Conservation (phyloP, 2,797 vertebrate species). For the Hippoglossus hippoglossus region DNA sequence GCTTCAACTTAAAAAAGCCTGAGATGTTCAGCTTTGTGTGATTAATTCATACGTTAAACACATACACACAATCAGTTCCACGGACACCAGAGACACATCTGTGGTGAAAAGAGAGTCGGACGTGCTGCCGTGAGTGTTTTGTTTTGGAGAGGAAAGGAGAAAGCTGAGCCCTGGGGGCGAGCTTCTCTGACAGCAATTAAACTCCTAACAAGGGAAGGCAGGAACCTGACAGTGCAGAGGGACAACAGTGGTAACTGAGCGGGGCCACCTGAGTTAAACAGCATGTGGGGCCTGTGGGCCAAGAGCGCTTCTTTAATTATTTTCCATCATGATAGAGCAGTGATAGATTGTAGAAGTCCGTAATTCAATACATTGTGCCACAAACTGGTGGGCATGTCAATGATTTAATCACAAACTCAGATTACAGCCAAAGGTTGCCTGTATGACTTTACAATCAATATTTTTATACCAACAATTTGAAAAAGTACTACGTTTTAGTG, state of each 20-base stretch:
- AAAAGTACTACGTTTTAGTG: too few species aligned
- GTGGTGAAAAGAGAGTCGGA: slow-evolving; percentile 52
- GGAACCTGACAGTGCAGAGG: slow-evolving; percentile 22
- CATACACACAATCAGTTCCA: slow-evolving; percentile 25
- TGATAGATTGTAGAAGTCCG: neutral
- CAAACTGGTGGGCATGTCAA: too few species aligned
- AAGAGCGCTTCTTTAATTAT: slow-evolving; percentile 12
- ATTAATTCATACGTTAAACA: slow-evolving; percentile 21
- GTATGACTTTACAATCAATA: too few species aligned
- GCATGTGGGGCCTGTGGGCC: neutral
- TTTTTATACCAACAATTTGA: too few species aligned
- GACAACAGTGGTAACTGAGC: slow-evolving; percentile 13
- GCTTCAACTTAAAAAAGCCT: slow-evolving; percentile 12
- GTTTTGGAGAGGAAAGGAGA: slow-evolving; percentile 61
- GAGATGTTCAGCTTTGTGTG: slow-evolving; percentile 17
- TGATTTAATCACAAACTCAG: too few species aligned
- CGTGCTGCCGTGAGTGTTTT: slow-evolving; percentile 59
- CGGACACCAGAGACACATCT: slow-evolving; percentile 41
- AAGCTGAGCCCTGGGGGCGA: slow-evolving; percentile 53
- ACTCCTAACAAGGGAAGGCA: slow-evolving; percentile 31
- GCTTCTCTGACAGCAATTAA: slow-evolving; percentile 55
- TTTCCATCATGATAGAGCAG: neutral
- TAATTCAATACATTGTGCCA: neutral
- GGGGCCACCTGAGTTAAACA: slow-evolving; percentile 18
- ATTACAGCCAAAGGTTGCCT: too few species aligned